A percentile compares a stretch with the other conserved stretches of the same genome.
phyloP scores from a whole-genome alignment of 2,888 invertebrate species.

The Bimastos eiseni region DNA sequence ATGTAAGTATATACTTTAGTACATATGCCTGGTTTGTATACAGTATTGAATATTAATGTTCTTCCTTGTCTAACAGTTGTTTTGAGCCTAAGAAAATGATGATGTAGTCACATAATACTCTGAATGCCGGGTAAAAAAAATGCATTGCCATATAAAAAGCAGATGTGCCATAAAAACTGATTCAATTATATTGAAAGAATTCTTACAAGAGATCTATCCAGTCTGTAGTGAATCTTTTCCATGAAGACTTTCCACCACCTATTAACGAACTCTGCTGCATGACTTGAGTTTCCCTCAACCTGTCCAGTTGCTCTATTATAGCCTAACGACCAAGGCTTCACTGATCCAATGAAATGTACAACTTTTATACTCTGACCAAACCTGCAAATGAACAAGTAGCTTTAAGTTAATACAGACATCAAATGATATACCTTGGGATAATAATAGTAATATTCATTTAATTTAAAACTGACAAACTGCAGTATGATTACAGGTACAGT shows the following conservation, averaged over 20 bases:
- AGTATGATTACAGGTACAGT: too few species aligned
- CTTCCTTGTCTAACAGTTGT: too few species aligned
- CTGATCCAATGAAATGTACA: slow-evolving; percentile 92
- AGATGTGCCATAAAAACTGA: neutral
- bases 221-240: slow-evolving; percentile 71
- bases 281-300: slow-evolving; percentile 52
- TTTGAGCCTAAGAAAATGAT: too few species aligned
- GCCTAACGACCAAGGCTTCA: slow-evolving; percentile 83
- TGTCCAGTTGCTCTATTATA: slow-evolving; percentile 77
- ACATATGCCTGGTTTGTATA: neutral
- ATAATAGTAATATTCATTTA: too few species aligned
- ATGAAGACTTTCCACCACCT: slow-evolving; percentile 95
- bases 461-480: too few species aligned
- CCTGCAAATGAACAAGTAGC: slow-evolving; percentile 65
- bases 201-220: neutral
- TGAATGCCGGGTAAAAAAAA: neutral
- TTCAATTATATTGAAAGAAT: neutral
- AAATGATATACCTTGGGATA: too few species aligned
- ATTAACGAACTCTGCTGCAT: slow-evolving; percentile 71
- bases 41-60: neutral
- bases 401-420: neutral
- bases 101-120: too few species aligned
- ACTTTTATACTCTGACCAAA: slow-evolving; percentile 90
- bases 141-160: neutral
- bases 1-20: neutral